Percentiles rank a stretch among this genome's conserved stretches.
Conservation (phyloP, 2,888 invertebrate genomes). For the Bibio marci region DNA sequence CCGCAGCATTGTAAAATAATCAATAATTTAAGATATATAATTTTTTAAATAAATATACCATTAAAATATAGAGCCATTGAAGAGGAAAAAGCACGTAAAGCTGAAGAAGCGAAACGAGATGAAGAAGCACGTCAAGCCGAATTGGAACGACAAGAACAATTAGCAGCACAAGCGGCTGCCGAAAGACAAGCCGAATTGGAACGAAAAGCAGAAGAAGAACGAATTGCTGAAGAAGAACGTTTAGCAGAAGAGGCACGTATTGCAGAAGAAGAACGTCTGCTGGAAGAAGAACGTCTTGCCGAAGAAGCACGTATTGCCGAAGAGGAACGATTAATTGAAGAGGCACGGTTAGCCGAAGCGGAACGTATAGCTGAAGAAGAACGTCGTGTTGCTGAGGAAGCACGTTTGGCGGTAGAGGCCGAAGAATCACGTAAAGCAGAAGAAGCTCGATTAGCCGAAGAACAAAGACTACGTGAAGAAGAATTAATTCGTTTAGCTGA, state of each 20-base stretch:
- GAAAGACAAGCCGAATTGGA: conserved; percentile 20
- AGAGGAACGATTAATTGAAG: conserved; percentile 27
- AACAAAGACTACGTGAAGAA: conserved; percentile 32
- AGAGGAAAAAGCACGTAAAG: conserved; percentile 36
- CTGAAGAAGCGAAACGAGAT: conserved; percentile 34
- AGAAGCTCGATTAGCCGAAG: conserved; percentile 32
- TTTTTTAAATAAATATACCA: no score
- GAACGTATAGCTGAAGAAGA: conserved; percentile 24
- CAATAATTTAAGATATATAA: no score
- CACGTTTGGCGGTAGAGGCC: conserved; percentile 17
- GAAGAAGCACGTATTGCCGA: conserved; percentile 24
- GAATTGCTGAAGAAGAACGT: conserved; percentile 16
- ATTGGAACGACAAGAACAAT: conserved; percentile 29
- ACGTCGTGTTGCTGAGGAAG: conserved; percentile 31
- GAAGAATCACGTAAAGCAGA: conserved; percentile 28
- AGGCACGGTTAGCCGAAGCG: conserved; percentile 27
- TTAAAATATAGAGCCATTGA: conserved; percentile 29
- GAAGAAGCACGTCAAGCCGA: conserved; percentile 35
- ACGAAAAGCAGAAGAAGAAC: conserved; percentile 17
- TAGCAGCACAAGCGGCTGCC: conserved; percentile 31
- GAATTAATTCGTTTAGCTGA: conserved; percentile 33
- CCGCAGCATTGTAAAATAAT: no score
- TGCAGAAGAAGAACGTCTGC: conserved; percentile 27
- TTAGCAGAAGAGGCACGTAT: conserved; percentile 26
- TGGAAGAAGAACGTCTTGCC: conserved; percentile 27